A percentile compares a stretch with the other conserved stretches of the same genome.
Evolutionary conservation across 2,797 vertebrate species (phyloP).

Genomic region (Glossophaga mutica): DNA sequence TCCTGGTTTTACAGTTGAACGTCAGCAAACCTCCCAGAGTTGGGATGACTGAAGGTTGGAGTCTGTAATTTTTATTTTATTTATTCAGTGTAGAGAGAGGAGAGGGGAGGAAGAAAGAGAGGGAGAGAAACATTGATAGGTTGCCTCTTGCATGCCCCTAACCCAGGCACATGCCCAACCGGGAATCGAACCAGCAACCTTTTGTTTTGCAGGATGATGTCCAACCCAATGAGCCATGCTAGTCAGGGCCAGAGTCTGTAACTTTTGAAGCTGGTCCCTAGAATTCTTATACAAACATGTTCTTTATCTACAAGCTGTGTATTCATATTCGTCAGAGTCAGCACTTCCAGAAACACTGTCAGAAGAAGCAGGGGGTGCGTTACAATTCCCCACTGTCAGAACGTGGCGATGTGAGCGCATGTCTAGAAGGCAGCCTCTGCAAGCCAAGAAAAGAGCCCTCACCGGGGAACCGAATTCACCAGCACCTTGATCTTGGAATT

Average conservation of each 20-base stretch:
- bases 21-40: neutral
- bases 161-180: neutral
- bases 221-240: neutral
- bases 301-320: neutral
- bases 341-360: neutral
- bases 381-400: neutral
- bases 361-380: neutral
- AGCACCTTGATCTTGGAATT: neutral
- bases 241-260: neutral
- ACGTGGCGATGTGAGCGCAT: neutral
- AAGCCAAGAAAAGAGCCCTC: neutral
- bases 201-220: no score
- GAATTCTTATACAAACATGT: neutral
- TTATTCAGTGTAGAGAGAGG: neutral
- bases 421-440: neutral
- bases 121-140: neutral
- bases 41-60: neutral
- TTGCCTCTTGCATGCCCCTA: neutral
- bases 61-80: neutral
- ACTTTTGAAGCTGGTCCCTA: neutral
- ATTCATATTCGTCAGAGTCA: neutral
- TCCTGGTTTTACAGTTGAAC: neutral
- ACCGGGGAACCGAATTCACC: neutral
- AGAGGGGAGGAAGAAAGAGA: neutral
- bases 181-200: no score